Base-by-base conservation (phyloP, 2,797 vertebrate species). In the Oreonectes daqikongensis region DNA sequence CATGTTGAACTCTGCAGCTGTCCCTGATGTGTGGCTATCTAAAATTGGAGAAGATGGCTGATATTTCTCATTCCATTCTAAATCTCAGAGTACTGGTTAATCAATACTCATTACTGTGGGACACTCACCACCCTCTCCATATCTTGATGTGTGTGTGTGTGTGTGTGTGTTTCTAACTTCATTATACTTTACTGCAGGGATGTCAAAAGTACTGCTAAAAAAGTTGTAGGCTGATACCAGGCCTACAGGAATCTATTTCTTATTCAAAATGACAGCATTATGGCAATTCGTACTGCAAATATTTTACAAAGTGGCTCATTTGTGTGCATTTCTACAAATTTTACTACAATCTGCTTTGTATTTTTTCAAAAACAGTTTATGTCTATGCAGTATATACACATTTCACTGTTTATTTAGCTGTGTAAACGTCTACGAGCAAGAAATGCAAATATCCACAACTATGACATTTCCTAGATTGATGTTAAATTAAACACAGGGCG, bases 401-500 rank as follows among this genome's bases (percentile, higher is more conserved):
- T 53, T 22, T 32, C 20, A 35, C 24, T 30, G 55, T 59, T 66
- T 26, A 38, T 5, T 18, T 48, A 26, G 28, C 15, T n/a, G 15
- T 9, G 4, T n/a, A 40, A 14, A 24, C 14, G 0, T 63, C 14
- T 61, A 30, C 52, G 15, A 24, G 38, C 17, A 11, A 26, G 3
- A 15, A 61, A 12, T 42, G 24, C 57, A 48, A 50, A 77, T 52
- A 48, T 4, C 35, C 32, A 46, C 30, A 67, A 68, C 59, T 7
- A 32, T 67, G 53, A 26, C 67, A 69, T 53, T 75, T 69, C 66
- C 30, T 20, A 53, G 59, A 77, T 86, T 82, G 64, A 78, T 79
- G 42, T 15, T 3, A 79, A 84, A 83, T 85, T 59, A 81, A 84
- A 77, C 50, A 70, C 68, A 64, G 79, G 69, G 81, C 78, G 81